Base-by-base conservation (phyloP, 2,888 invertebrate species). In the Lymantria dispar region DNA sequence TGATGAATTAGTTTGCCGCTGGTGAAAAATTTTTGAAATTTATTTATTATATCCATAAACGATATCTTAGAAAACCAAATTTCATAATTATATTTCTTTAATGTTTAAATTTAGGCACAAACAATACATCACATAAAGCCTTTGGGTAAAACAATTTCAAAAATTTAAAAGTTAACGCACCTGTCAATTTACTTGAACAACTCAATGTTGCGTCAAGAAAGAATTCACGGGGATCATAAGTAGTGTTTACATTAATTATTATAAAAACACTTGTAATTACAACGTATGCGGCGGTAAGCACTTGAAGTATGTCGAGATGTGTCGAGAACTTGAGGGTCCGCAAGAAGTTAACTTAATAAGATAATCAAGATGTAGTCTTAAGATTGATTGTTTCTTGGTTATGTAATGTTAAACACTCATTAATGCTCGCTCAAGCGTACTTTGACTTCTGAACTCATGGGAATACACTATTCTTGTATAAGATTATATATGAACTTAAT, bases 271-370 rank as follows among this genome's bases (percentile, higher is more conserved):
- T 64, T 45, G 54, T 58, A 70, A 62, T 60, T 62, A 57, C 60
- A 56, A 43, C 54, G 48, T 49, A 45, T 59, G 56, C 48, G 44
- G 54, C 43, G 48, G 53, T 54, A 52, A 54, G 58, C 66, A 55
- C 60, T 56, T 46, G 54, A 47, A 30, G 51, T 48, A 54, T 56
- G 61, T 22, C 12, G 11, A 38, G 38, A 12, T 59, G 60, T 62
- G 42, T 11, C 11, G 11, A n/a, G 56, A 14, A 14, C 40, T 56
- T 45, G 57, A 56, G 54, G 43, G 48, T 63, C 48, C 54, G 50
- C 57, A 62, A 64, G 54, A 57, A 75, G 72, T 67, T 76, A 78
- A 80, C 76, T 82, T 85, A 83, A 87, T 84, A 80, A 82, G 74
- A 85, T 80, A 83, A 85, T 84, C 80, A 79, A 80, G 79, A 74